Conservation (phyloP, 2,113 vertebrate genomes). For the Arothron firmamentum region DNA sequence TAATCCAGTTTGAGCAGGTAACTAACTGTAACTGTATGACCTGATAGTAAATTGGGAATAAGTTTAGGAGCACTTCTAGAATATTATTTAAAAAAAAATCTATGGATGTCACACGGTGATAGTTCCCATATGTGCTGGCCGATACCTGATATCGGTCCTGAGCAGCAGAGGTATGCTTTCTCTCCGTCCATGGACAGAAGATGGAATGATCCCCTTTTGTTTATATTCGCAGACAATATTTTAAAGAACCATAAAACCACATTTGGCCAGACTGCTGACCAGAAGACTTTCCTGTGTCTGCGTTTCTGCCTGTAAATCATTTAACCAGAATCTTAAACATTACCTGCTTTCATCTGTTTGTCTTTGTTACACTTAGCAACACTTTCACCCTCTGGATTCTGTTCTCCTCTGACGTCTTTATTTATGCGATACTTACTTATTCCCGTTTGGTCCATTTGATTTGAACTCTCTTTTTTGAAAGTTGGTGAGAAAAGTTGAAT, state of each 20-base stretch:
- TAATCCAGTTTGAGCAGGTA: too few species aligned
- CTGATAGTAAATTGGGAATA: not conserved
- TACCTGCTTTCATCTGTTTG: constrained; percentile 20
- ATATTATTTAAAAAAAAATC: not conserved
- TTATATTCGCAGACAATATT: constrained; percentile 59
- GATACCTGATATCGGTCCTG: constrained; percentile 72
- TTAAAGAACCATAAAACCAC: constrained; percentile 49
- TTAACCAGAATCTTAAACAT: constrained; percentile 7
- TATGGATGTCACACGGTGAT: constrained; percentile 36
- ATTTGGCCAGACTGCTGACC: constrained; percentile 58
- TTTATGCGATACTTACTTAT: not conserved
- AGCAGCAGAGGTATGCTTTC: constrained; percentile 64
- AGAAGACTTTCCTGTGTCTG: constrained; percentile 23
- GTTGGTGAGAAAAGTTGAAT: not conserved
- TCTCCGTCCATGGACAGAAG: constrained; percentile 50
- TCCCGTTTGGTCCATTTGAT: too few species aligned
- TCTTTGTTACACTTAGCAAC: constrained; percentile 7
- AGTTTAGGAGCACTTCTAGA: not conserved
- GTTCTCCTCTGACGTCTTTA: constrained; percentile 8
- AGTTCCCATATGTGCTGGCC: constrained; percentile 67
- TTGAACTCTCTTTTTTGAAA: too few species aligned
- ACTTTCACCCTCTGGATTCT: constrained; percentile 13
- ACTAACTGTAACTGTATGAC: too few species aligned
- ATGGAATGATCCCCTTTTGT: constrained; percentile 48
- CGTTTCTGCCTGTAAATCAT: constrained; percentile 27